Conservation (phyloP, 92 coral and sea anemone species). For the Palythoa heliodiscus region DNA sequence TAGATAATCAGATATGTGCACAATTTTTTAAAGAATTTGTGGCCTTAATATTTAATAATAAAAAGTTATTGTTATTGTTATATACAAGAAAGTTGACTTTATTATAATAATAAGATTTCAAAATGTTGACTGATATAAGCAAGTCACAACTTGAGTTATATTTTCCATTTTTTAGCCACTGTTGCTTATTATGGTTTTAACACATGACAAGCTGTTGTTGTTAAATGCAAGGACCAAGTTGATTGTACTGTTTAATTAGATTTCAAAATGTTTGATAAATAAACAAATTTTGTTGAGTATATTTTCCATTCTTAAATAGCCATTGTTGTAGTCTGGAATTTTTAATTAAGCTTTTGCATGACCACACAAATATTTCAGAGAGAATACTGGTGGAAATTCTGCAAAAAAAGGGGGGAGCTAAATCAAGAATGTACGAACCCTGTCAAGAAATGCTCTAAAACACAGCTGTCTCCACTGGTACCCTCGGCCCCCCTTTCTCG, state of each 20-base stretch:
- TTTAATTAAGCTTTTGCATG: constrained; percentile 4
- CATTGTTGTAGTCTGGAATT: constrained; percentile 23
- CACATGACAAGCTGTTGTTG: constrained; percentile 33
- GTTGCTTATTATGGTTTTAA: constrained; percentile 25
- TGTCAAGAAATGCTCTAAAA: constrained; percentile 20
- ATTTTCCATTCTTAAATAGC: constrained; percentile 22
- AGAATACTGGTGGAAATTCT: constrained; percentile 26
- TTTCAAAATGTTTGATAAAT: constrained; percentile 29
- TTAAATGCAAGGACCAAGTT: constrained; percentile 22
- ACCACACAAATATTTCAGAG: constrained; percentile 29
- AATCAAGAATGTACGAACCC: constrained; percentile 11
- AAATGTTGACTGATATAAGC: constrained; percentile 6
- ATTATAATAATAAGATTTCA: constrained; percentile 6
- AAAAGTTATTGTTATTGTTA: constrained; percentile 12
- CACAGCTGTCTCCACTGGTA: constrained; percentile 33
- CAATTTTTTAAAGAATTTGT: neutral
- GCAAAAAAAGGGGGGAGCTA: constrained; percentile 19
- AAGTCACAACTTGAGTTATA: constrained; percentile 22
- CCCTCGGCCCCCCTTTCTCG: constrained; percentile 18
- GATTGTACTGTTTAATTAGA: constrained; percentile 30
- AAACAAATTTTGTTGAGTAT: constrained; percentile 18
- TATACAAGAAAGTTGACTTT: constrained; percentile 10
- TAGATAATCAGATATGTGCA: constrained; percentile 25
- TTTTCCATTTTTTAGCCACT: constrained; percentile 29
- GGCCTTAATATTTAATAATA: neutral